Evolutionary conservation across 2,888 invertebrate species (phyloP).

Genomic region (Drosophila macrospina): DNA sequence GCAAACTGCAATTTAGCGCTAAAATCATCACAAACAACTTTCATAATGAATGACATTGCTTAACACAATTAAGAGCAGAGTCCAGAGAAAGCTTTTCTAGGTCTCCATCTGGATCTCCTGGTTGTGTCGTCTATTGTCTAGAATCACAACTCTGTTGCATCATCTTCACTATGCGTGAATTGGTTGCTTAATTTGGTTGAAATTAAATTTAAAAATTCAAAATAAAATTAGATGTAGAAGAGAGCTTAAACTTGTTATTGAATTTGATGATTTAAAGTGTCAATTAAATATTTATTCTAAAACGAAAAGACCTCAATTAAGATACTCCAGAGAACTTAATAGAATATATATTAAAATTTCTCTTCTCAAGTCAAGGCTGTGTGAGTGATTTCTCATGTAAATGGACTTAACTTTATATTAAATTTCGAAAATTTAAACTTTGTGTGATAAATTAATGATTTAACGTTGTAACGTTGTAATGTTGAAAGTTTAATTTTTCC

Average conservation of each 20-base stretch:
- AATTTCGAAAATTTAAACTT: neutral
- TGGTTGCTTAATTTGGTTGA: neutral
- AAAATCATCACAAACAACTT: constrained; percentile 26
- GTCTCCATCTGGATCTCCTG: no score
- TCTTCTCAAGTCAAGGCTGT: no score
- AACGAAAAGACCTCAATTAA: neutral
- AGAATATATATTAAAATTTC: no score
- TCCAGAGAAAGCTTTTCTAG: neutral
- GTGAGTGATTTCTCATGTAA: no score
- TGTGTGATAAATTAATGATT: neutral
- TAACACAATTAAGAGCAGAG: constrained; percentile 47
- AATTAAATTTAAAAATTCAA: neutral
- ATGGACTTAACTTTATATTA: neutral
- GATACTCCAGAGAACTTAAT: neutral
- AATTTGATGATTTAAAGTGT: neutral
- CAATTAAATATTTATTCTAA: neutral
- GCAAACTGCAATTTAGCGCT: constrained; percentile 5
- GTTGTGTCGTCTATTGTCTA: constrained; percentile 23
- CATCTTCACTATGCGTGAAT: neutral
- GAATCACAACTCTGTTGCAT: neutral
- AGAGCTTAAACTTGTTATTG: neutral
- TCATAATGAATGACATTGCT: constrained; percentile 44
- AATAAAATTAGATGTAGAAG: neutral
- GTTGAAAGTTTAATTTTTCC: neutral
- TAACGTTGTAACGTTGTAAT: neutral